Conservation (phyloP, 2,797 vertebrate species). For the Loriculus beryllinus region DNA sequence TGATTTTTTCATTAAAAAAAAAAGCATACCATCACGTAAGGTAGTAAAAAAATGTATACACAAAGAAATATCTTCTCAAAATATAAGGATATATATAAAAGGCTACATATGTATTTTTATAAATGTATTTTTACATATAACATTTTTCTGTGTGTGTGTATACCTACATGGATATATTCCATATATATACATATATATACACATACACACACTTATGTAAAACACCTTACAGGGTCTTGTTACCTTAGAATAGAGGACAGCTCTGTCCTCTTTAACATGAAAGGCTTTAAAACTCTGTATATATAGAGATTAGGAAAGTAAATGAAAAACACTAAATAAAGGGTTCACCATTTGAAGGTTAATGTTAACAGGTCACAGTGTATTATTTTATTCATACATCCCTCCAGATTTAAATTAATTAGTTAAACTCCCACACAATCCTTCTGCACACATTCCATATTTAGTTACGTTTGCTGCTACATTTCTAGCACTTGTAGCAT, state of each 20-base stretch:
- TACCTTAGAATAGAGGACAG: neutral
- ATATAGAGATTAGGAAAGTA: neutral
- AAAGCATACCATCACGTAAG: neutral
- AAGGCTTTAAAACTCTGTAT: neutral
- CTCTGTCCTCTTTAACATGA: neutral
- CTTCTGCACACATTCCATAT: neutral
- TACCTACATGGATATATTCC: neutral
- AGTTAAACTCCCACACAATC: neutral
- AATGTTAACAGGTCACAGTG: neutral
- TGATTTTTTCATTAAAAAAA: neutral
- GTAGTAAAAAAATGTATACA: neutral
- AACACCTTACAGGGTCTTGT: neutral
- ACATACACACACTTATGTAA: neutral
- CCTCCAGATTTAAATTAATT: neutral
- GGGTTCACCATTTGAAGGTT: neutral
- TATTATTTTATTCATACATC: neutral
- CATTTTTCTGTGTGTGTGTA: neutral
- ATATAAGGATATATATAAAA: neutral
- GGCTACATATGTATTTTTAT: neutral
- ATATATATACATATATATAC: no score
- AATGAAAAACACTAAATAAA: neutral
- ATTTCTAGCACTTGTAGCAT: neutral
- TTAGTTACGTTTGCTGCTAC: neutral
- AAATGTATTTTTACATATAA: neutral
- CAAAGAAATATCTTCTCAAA: neutral